Percentiles rank a stretch among this genome's conserved stretches.
phyloP scores from a whole-genome alignment of 2,113 vertebrate species.

The Heterochromis multidens region DNA sequence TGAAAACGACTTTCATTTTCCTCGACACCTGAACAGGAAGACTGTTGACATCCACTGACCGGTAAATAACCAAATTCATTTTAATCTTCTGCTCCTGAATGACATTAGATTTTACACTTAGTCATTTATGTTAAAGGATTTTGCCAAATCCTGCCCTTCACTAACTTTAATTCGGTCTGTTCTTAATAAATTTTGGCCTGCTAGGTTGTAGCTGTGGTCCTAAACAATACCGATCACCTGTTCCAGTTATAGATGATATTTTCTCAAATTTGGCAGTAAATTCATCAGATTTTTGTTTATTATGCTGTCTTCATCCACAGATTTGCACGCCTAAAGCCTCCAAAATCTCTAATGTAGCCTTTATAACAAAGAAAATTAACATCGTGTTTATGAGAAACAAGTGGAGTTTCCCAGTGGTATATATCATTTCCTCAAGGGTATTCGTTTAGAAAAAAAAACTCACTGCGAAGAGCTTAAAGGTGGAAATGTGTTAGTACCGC shows the following conservation, averaged over 20 bases:
- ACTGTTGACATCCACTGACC: neutral
- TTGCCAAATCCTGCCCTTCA: neutral
- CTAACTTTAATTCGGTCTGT: too few relatives aligned
- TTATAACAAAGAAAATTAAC: too few relatives aligned
- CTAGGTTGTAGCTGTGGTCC: too few relatives aligned
- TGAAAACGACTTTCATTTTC: neutral
- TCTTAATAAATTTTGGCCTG: too few relatives aligned
- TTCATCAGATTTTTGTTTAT: neutral
- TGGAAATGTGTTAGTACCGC: too few relatives aligned
- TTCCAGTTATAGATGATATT: rapidly evolving
- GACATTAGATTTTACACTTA: neutral
- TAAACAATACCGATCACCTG: too few relatives aligned
- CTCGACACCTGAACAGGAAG: neutral
- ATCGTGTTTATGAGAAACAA: too few relatives aligned
- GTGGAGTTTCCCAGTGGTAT: too few relatives aligned
- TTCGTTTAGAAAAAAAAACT: too few relatives aligned
- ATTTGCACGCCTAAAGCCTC: neutral
- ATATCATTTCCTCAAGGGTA: too few relatives aligned
- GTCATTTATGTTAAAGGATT: neutral
- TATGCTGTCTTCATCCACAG: neutral
- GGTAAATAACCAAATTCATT: neutral
- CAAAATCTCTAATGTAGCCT: rapidly evolving
- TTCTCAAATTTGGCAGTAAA: neutral
- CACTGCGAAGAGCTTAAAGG: too few relatives aligned
- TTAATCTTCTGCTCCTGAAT: neutral